Evolutionary conservation across 2,113 vertebrate species (phyloP).

Genomic region (Rhinoderma darwinii): DNA sequence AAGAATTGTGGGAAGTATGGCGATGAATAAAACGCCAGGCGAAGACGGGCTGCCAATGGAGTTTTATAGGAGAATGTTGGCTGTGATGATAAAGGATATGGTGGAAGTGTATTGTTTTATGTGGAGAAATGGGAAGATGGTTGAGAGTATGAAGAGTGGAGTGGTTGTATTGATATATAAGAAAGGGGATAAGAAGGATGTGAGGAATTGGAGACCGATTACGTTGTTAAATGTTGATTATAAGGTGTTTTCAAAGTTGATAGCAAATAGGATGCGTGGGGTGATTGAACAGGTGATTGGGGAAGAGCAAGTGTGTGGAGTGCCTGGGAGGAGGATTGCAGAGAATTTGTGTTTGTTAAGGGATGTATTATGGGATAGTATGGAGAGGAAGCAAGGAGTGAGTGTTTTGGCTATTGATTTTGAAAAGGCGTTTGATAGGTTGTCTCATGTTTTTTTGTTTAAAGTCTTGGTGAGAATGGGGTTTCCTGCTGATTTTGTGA

Average conservation of each 20-base stretch:
- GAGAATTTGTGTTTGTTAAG: not conserved
- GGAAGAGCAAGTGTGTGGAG: not conserved
- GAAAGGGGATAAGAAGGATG: too few species aligned
- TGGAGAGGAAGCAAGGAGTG: not conserved
- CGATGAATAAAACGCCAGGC: not conserved
- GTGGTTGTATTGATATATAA: too few species aligned
- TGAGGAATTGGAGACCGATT: too few species aligned
- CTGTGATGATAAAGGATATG: too few species aligned
- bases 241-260: not conserved
- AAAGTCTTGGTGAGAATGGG: not conserved
- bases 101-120: not conserved
- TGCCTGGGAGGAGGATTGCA: not conserved
- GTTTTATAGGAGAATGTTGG: not conserved
- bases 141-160: too few species aligned
- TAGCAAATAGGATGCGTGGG: not conserved
- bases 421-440: conserved; percentile 19
- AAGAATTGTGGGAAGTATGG: too few species aligned
- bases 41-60: not conserved
- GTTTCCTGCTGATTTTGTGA: not conserved
- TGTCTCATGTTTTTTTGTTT: not conserved
- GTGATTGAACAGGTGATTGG: not conserved
- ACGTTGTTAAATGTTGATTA: conserved; percentile 21
- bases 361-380: not conserved
- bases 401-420: not conserved
- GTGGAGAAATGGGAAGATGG: not conserved